These are phyloP conservation scores for Mormyrops attenuatus DNA, from an alignment of 2,797 vertebrate genomes.

Conservation along the genomic window DNA sequence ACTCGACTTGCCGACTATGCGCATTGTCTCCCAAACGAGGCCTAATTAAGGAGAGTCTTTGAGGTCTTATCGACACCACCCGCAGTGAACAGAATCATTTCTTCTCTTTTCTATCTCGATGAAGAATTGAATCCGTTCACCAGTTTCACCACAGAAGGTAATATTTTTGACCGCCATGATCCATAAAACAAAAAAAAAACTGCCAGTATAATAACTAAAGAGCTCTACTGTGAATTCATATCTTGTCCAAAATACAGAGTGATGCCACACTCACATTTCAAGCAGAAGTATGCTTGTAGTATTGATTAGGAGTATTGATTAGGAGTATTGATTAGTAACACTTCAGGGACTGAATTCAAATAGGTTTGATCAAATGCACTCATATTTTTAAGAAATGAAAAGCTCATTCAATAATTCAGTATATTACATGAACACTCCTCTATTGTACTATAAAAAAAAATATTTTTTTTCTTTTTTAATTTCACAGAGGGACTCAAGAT, in stretches of 20 bases:
- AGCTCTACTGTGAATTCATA: background rate
- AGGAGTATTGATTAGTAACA: background rate
- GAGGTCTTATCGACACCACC: background rate
- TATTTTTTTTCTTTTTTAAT: background rate
- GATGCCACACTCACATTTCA: background rate
- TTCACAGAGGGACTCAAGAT: background rate
- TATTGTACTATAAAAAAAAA: background rate
- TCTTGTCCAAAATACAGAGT: background rate
- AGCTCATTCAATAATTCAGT: slow-evolving; percentile 7
- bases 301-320: slow-evolving; percentile 1
- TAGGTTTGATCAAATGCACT: background rate
- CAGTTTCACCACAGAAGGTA: background rate
- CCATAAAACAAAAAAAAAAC: background rate
- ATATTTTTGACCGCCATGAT: background rate
- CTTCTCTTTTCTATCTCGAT: background rate
- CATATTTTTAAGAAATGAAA: slow-evolving; percentile 9
- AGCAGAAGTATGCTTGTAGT: background rate
- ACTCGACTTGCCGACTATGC: background rate
- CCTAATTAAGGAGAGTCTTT: slow-evolving; percentile 3
- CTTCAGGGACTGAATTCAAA: slow-evolving; percentile 4
- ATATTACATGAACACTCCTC: background rate
- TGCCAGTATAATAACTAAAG: background rate
- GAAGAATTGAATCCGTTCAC: slow-evolving; percentile 6
- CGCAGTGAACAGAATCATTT: background rate
- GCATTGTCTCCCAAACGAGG: background rate